These are phyloP conservation scores for Cabera pusaria DNA, from an alignment of 2,888 invertebrate genomes.

Conservation along the genomic window DNA sequence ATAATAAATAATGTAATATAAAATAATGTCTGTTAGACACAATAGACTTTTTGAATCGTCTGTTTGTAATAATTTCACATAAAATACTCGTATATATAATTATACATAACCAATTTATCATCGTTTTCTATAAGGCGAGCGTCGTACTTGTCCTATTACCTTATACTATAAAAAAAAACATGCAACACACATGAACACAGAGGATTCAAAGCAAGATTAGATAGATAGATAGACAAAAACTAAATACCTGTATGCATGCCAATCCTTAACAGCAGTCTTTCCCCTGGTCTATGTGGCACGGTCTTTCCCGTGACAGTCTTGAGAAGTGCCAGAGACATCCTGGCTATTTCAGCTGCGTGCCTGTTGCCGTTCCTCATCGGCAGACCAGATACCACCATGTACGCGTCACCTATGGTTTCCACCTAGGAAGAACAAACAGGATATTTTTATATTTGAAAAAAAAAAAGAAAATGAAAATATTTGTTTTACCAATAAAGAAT, in stretches of 20 bases:
- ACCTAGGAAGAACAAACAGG: conserved; percentile 84
- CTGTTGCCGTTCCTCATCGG: conserved; percentile 95
- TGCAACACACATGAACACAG: too few species aligned
- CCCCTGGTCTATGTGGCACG: conserved; percentile 95
- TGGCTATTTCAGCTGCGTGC: conserved; percentile 96
- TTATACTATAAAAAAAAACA: too few species aligned
- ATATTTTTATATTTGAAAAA: background rate
- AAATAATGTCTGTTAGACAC: too few species aligned
- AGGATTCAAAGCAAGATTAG: too few species aligned
- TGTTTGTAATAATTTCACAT: too few species aligned
- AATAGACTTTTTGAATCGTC: too few species aligned
- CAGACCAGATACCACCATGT: conserved; percentile 95
- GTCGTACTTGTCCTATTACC: too few species aligned
- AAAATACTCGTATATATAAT: too few species aligned
- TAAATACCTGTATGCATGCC: conserved; percentile 93
- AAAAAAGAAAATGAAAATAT: background rate
- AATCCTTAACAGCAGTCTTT: conserved; percentile 94
- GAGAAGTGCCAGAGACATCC: conserved; percentile 94
- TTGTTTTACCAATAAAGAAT: too few species aligned
- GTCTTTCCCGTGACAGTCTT: conserved; percentile 93
- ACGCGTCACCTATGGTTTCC: conserved; percentile 93
- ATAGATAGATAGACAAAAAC: background rate
- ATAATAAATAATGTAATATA: too few species aligned
- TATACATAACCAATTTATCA: too few species aligned
- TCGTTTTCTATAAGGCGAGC: too few species aligned